Conservation (phyloP, 2,113 vertebrate genomes). For the Chloropsis hardwickii region DNA sequence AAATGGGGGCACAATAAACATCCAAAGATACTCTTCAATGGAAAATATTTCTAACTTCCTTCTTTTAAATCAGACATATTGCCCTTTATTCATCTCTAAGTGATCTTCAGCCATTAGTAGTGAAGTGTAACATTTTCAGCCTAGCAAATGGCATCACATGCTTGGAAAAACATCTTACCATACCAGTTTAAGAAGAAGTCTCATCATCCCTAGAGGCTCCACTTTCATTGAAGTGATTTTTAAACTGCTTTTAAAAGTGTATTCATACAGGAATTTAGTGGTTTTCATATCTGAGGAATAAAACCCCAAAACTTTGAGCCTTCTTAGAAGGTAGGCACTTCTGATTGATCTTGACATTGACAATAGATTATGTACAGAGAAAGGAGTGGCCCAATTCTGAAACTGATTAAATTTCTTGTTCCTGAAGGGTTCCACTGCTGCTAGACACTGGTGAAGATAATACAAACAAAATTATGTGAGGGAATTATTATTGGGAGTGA, state of each 20-base stretch:
- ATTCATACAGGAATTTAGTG: background rate
- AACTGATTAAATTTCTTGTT: background rate
- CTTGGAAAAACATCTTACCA: background rate
- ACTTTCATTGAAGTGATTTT: background rate
- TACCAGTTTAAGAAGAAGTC: background rate
- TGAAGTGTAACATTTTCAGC: background rate
- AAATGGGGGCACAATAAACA: background rate
- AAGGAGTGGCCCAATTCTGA: background rate
- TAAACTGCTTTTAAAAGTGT: background rate
- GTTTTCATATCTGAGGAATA: background rate
- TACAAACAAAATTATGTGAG: background rate
- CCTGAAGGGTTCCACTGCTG: background rate
- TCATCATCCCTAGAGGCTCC: background rate
- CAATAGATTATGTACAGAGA: background rate
- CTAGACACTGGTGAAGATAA: background rate
- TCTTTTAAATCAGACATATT: background rate
- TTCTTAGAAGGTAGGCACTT: background rate
- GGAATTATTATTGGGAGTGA: background rate
- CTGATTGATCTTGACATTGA: background rate
- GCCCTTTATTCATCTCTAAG: background rate
- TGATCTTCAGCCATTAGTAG: background rate
- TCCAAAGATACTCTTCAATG: background rate
- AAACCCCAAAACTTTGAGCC: background rate
- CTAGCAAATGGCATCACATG: background rate
- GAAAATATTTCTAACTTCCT: background rate